A percentile compares a stretch with the other conserved stretches of the same genome.
These are phyloP conservation scores for Chelonia mydas DNA, from an alignment of 2,797 vertebrate species.

Conservation along the genomic window DNA sequence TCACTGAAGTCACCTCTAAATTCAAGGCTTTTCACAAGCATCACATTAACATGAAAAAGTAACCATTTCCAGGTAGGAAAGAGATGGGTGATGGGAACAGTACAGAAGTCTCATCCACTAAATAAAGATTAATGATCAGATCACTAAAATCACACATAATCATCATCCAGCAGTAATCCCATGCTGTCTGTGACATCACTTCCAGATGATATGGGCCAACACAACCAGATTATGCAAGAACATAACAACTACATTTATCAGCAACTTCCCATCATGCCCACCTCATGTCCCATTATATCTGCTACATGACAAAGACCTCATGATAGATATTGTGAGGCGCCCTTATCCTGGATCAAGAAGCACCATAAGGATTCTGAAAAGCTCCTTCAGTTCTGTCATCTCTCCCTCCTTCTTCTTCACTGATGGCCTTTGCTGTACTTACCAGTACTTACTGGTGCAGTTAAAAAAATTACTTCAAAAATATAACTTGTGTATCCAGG, in stretches of 20 bases:
- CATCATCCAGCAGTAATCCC: neutral
- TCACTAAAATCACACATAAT: neutral
- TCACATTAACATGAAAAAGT: accelerated
- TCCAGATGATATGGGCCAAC: neutral
- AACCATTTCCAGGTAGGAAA: neutral
- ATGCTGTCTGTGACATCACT: accelerated
- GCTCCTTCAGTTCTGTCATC: neutral
- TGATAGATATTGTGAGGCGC: neutral
- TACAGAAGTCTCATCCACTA: neutral
- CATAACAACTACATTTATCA: neutral
- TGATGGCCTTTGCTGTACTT: neutral
- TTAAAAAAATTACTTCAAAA: neutral
- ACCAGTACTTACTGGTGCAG: neutral
- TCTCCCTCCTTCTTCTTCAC: neutral
- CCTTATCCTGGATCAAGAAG: neutral
- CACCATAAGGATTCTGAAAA: accelerated
- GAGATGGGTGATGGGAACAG: neutral
- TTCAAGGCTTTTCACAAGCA: neutral
- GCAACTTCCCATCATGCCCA: neutral
- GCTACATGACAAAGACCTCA: accelerated
- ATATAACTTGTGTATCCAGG: neutral
- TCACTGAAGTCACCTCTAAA: accelerated
- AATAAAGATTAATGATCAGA: neutral
- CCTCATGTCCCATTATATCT: neutral
- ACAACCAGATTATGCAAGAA: neutral